These are phyloP conservation scores for Cetonia aurata DNA, from an alignment of 2,888 invertebrate species.

Conservation along the genomic window DNA sequence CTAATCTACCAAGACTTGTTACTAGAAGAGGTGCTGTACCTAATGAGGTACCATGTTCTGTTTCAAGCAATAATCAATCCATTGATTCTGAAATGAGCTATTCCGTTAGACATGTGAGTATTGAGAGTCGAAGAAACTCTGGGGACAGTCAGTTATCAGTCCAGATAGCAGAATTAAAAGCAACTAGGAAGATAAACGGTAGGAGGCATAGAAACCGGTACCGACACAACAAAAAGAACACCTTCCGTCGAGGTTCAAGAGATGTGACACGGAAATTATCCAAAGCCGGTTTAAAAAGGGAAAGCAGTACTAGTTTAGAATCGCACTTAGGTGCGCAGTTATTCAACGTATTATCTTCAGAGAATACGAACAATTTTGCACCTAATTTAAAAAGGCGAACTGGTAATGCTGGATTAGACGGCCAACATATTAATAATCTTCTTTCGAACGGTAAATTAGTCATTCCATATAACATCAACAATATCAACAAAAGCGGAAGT, in stretches of 20 bases:
- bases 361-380: conserved; percentile 70
- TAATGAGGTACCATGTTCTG: conserved; percentile 69
- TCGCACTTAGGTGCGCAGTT: conserved; percentile 82
- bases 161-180: conserved; percentile 86
- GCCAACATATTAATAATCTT: conserved; percentile 62
- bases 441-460: conserved; percentile 62
- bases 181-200: conserved; percentile 72
- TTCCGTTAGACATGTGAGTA: conserved; percentile 84
- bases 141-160: conserved; percentile 89
- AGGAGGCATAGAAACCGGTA: conserved; percentile 51
- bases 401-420: conserved; percentile 67
- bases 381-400: conserved; percentile 70
- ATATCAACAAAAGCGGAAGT: conserved; percentile 62
- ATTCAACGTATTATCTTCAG: conserved; percentile 69
- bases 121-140: conserved; percentile 88
- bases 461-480: conserved; percentile 57
- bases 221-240: conserved; percentile 43
- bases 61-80: conserved; percentile 70
- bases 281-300: conserved; percentile 54
- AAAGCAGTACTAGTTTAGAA: conserved; percentile 84
- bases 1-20: conserved; percentile 88
- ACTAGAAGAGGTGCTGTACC: conserved; percentile 86
- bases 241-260: conserved; percentile 57
- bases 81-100: conserved; percentile 78
- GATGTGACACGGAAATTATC: conserved; percentile 52